These are phyloP conservation scores for Drosophila jambulina DNA, from an alignment of 1,140 invertebrate genomes.

Conservation along the genomic window DNA sequence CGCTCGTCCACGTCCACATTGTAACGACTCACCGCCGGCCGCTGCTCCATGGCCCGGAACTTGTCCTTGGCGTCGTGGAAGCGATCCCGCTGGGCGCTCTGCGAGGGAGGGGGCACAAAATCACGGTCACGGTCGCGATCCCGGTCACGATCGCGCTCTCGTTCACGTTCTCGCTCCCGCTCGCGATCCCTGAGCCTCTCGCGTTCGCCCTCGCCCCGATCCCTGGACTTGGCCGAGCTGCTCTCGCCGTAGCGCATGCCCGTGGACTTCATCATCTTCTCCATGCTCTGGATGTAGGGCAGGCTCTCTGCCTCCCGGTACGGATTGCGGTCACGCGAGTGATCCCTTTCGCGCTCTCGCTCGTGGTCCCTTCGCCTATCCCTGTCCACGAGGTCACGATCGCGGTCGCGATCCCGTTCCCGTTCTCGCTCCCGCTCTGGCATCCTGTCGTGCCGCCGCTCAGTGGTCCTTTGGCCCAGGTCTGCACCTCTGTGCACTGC, in stretches of 20 bases:
- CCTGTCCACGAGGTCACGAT: slow-evolving; percentile 13
- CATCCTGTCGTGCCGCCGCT: slow-evolving; percentile 24
- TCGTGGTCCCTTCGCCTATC: slow-evolving; percentile 48
- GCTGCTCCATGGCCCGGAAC: slow-evolving; percentile 90
- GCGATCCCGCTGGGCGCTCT: slow-evolving; percentile 18
- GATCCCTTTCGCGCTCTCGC: slow-evolving; percentile 39
- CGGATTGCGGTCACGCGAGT: slow-evolving; percentile 77
- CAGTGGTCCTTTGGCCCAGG: slow-evolving; percentile 35
- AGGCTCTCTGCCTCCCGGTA: slow-evolving; percentile 83
- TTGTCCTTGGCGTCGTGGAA: slow-evolving; percentile 94
- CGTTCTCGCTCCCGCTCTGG: slow-evolving; percentile 4
- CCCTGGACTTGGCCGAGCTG: slow-evolving; percentile 27
- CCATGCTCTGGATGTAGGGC: slow-evolving; percentile 83
- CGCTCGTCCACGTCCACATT: slow-evolving; percentile 84
- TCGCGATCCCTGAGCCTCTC: slow-evolving; percentile 27
- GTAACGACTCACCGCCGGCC: slow-evolving; percentile 87
- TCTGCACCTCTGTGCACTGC: slow-evolving; percentile 64
- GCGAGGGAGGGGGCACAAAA: slow-evolving; percentile 9
- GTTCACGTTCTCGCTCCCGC: not conserved
- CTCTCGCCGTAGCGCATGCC: slow-evolving; percentile 77
- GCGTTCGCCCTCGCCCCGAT: slow-evolving; percentile 19
- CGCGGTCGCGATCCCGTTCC: slow-evolving; percentile 10
- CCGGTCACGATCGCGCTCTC: not conserved
- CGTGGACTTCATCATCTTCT: slow-evolving; percentile 84
- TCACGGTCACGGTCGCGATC: slow-evolving; percentile 8